Conservation (phyloP, 2,113 vertebrate species). For the Baryphthengus martii region DNA sequence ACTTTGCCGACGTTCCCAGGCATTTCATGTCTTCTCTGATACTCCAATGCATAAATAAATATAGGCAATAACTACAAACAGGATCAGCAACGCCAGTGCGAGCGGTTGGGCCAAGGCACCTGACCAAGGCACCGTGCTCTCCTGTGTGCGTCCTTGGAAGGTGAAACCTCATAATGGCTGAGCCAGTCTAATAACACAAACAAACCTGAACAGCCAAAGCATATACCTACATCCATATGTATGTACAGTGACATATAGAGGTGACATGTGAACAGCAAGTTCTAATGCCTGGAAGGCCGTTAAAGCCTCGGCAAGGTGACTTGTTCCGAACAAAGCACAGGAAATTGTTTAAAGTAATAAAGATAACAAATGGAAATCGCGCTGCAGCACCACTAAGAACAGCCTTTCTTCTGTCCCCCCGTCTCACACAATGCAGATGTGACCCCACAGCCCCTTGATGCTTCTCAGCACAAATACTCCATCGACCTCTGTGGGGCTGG, state of each 20-base stretch:
- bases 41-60: not conserved
- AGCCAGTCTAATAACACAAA: not conserved
- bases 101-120: not conserved
- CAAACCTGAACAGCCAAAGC: not conserved
- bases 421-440: not conserved
- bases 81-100: not conserved
- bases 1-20: not conserved
- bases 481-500: not conserved
- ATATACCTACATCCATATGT: not conserved
- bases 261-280: not conserved
- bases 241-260: not conserved
- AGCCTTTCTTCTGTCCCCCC: not conserved
- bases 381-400: not conserved
- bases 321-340: not conserved
- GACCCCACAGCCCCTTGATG: not conserved
- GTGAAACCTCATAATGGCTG: not conserved
- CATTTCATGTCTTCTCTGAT: not conserved
- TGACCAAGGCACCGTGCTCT: not conserved
- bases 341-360: not conserved
- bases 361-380: not conserved
- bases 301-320: constrained; percentile 2
- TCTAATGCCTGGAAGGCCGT: not conserved
- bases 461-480: not conserved
- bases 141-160: accelerated
- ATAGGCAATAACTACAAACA: not conserved